These are phyloP conservation scores for Melipona quadrifasciata DNA, from an alignment of 1,140 invertebrate species.

Conservation along the genomic window DNA sequence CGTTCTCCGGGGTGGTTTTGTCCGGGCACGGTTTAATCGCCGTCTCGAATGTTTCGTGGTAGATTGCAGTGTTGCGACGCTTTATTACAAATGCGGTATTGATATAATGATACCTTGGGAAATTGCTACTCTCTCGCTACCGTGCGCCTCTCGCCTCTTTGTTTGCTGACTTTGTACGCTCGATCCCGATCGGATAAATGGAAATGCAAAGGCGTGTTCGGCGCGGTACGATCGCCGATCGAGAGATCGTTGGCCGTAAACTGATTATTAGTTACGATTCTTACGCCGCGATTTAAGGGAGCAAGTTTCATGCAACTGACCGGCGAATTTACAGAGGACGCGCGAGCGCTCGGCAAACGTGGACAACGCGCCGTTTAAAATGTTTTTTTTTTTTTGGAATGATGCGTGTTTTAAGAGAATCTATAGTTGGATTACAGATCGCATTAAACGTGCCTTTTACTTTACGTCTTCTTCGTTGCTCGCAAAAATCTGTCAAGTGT, in stretches of 20 bases:
- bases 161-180: not conserved
- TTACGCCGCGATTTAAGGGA: not conserved
- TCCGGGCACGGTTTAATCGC: slow-evolving; percentile 7
- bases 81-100: slow-evolving; percentile 21
- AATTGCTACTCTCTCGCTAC: slow-evolving; percentile 1
- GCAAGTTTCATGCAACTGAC: not conserved
- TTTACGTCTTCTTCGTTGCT: not conserved
- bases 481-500: not conserved
- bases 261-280: not conserved
- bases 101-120: slow-evolving; percentile 17
- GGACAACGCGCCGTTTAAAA: not conserved
- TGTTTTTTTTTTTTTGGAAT: not conserved
- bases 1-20: not conserved
- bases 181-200: not conserved
- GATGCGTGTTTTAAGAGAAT: not conserved
- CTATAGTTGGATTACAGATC: not conserved
- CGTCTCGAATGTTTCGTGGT: slow-evolving; percentile 1
- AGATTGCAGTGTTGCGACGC: slow-evolving; percentile 10
- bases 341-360: too few species aligned
- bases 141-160: not conserved
- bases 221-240: not conserved
- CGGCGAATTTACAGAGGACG: not conserved
- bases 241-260: not conserved
- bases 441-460: not conserved
- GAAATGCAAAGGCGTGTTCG: not conserved